Percentiles rank a stretch among this genome's conserved stretches.
phyloP scores from a whole-genome alignment of 2,888 invertebrate genomes.

The Clostera curtula region DNA sequence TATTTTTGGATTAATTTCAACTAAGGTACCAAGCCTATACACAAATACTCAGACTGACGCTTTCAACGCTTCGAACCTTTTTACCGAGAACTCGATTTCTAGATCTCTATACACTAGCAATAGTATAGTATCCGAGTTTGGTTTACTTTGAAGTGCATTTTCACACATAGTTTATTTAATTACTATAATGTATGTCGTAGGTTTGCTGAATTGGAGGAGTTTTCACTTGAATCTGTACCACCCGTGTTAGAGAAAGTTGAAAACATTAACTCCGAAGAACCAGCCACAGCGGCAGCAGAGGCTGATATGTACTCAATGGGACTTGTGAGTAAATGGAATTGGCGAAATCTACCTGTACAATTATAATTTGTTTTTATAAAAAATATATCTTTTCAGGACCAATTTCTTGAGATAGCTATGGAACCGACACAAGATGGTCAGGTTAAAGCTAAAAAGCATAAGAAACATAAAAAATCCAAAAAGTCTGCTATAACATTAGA shows the following conservation, averaged over 20 bases:
- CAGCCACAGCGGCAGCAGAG: slow-evolving; percentile 20
- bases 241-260: slow-evolving; percentile 57
- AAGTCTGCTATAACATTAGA: slow-evolving; percentile 63
- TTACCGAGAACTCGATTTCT: too few relatives aligned
- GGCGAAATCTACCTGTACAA: not conserved
- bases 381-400: slow-evolving; percentile 37
- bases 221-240: slow-evolving; percentile 61
- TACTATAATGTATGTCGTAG: slow-evolving; percentile 19
- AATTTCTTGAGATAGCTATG: slow-evolving; percentile 54
- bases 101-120: too few relatives aligned
- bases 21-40: too few relatives aligned
- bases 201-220: slow-evolving; percentile 43
- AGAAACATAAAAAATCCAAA: slow-evolving; percentile 64
- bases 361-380: not conserved
- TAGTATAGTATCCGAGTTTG: too few relatives aligned
- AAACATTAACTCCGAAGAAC: slow-evolving; percentile 22
- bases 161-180: not conserved
- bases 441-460: slow-evolving; percentile 56
- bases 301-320: slow-evolving; percentile 32
- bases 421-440: slow-evolving; percentile 36
- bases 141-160: not conserved
- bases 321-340: slow-evolving; percentile 36
- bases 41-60: too few relatives aligned
- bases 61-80: too few relatives aligned
- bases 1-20: too few relatives aligned